These are phyloP conservation scores for Venustoraphidia nigricollis DNA, from an alignment of 2,888 invertebrate genomes.

Conservation along the genomic window DNA sequence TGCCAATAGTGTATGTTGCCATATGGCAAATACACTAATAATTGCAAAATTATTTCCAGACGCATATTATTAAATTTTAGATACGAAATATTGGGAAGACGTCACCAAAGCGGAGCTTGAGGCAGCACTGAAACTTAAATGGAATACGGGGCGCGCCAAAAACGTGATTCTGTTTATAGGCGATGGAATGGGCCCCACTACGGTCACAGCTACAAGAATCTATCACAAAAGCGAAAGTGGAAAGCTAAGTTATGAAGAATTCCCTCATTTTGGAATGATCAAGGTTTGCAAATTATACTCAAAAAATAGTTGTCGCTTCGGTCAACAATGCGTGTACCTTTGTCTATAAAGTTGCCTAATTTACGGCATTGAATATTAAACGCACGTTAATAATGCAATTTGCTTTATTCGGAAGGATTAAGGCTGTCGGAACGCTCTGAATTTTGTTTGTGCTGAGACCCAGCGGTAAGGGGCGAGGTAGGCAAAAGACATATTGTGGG, in stretches of 20 bases:
- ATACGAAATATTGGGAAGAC: not conserved
- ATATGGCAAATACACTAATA: too few relatives aligned
- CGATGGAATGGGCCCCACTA: constrained; percentile 83
- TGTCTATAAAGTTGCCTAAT: too few relatives aligned
- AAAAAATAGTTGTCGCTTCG: not conserved
- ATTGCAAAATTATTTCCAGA: too few relatives aligned
- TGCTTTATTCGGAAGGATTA: too few relatives aligned
- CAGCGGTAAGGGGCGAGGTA: too few relatives aligned
- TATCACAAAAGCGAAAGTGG: constrained; percentile 61
- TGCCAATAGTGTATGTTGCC: too few relatives aligned
- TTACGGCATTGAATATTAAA: too few relatives aligned
- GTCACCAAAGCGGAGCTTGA: not conserved
- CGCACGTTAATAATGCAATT: too few relatives aligned
- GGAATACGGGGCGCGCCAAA: constrained; percentile 36
- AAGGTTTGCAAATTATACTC: constrained; percentile 41
- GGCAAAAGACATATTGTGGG: too few relatives aligned
- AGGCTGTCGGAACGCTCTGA: too few relatives aligned
- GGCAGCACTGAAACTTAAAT: constrained; percentile 2
- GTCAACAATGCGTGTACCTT: too few relatives aligned
- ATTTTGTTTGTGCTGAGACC: too few relatives aligned
- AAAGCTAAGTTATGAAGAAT: constrained; percentile 60
- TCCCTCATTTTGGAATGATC: constrained; percentile 67
- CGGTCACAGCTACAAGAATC: constrained; percentile 69
- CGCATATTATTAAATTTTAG: not conserved
- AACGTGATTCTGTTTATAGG: constrained; percentile 79